Evolutionary conservation across 1,140 invertebrate genomes (phyloP).

Genomic region (Hirudo medicinalis): DNA sequence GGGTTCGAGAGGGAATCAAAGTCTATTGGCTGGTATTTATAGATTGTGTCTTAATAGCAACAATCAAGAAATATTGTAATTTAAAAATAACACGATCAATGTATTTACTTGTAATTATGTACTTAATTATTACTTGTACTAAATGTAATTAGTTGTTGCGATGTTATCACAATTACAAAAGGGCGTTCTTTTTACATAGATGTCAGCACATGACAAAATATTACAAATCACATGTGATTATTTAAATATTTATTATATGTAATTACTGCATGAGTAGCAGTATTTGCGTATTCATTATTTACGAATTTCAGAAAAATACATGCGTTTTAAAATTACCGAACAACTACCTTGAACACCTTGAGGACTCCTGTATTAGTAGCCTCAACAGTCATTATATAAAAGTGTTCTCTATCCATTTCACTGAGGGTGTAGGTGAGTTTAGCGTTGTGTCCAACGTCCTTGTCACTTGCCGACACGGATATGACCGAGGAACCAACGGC

Average conservation of each 20-base stretch:
- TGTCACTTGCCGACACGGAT: constrained; percentile 23
- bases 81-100: no score
- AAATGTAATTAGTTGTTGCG: no score
- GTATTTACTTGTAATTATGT: no score
- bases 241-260: no score
- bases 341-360: constrained; percentile 21
- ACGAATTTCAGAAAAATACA: neutral
- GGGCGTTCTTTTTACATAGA: no score
- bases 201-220: no score
- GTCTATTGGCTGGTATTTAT: constrained; percentile 18
- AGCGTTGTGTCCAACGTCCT: constrained; percentile 20
- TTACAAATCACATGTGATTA: no score
- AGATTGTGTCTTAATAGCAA: neutral
- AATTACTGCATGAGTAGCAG: no score
- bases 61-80: neutral
- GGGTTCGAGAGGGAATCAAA: constrained; percentile 18
- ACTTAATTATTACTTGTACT: no score
- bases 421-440: constrained; percentile 22
- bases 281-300: neutral
- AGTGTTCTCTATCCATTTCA: constrained; percentile 21
- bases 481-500: constrained; percentile 16
- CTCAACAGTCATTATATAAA: constrained; percentile 20
- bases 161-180: no score
- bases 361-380: constrained; percentile 23
- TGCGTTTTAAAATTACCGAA: neutral